These are phyloP conservation scores for Campoletis sonorensis DNA, from an alignment of 1,140 invertebrate species.

Conservation along the genomic window DNA sequence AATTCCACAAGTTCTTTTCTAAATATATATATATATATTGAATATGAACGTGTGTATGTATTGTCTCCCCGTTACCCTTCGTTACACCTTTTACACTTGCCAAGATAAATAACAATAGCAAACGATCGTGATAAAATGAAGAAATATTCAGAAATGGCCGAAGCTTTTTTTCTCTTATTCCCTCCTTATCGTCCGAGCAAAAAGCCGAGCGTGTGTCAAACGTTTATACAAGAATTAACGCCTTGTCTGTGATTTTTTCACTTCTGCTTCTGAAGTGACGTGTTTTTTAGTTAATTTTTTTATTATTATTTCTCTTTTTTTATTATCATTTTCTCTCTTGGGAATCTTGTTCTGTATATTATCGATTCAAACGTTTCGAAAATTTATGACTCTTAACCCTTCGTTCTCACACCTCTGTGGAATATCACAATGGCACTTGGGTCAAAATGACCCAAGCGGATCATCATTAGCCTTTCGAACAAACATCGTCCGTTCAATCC, in stretches of 20 bases:
- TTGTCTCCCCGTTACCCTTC: neutral
- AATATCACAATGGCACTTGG: no score
- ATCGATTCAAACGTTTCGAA: no score
- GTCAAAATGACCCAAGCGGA: no score
- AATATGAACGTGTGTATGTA: neutral
- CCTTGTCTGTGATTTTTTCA: slow-evolving; percentile 20
- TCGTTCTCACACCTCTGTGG: no score
- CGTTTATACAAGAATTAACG: slow-evolving; percentile 45
- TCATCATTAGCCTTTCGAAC: no score
- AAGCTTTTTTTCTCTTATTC: slow-evolving; percentile 1
- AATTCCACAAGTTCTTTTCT: neutral
- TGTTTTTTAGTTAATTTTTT: neutral
- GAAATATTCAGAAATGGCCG: slow-evolving; percentile 31
- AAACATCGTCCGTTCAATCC: no score
- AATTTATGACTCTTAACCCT: no score
- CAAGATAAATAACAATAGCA: slow-evolving; percentile 39
- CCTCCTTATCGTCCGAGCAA: neutral
- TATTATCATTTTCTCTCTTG: neutral
- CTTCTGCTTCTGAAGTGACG: slow-evolving; percentile 32
- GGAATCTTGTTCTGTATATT: no score
- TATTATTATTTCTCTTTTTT: neutral
- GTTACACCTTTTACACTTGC: neutral
- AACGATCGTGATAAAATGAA: slow-evolving; percentile 34
- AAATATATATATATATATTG: neutral
- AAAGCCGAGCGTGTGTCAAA: slow-evolving; percentile 33